Evolutionary conservation across 2,113 vertebrate species (phyloP), one percentile per base, ranked within the genome.

Genomic region (Aix galericulata): DNA sequence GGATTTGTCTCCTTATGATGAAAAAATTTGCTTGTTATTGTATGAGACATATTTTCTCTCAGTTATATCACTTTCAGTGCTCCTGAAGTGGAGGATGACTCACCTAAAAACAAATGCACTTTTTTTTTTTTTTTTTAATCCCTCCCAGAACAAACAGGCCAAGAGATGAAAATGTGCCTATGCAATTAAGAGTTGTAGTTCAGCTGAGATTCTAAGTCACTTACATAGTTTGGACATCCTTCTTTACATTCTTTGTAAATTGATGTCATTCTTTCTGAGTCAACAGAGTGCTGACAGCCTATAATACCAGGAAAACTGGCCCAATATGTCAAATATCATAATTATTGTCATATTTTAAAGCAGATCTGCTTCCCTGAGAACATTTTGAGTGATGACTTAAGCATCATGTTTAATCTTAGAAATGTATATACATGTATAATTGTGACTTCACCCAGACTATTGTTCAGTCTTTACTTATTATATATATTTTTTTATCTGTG

Each of bases 11-110:
- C 25, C 50, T 83, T 55, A 63, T 46, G 31, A 88, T 78, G 71
- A 89, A 75, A 87, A 91, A 74, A 22, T 53, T 13, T 55, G 4
- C 17, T 72, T 74, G 4, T 34, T 88, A 74, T 58, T 89, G 63
- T 76, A 58, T 56, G 40, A 71, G 63, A 60, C 55, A 27, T 50
- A 87, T 80, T 95, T 92, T 95, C 50, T 74, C 84, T 93, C 59
- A 67, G 11, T 82, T 94, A 18, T 77, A 67, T 71, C 63, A 86
- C 27, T 72, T 38, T 55, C 73, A 71, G 13, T 60, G 46, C 31
- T 84, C 15, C 59, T n/a, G 17, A 89, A 74, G 56, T 88, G 29
- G 20, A 73, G n/a, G 32, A 71, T 89, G 87, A 93, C 77, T 91
- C 68, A 91, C 44, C 8, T 46, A 46, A 94, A 63, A 71, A 27